Evolutionary conservation across 2,888 invertebrate species (phyloP).

Genomic region (Ophioninae sp.): DNA sequence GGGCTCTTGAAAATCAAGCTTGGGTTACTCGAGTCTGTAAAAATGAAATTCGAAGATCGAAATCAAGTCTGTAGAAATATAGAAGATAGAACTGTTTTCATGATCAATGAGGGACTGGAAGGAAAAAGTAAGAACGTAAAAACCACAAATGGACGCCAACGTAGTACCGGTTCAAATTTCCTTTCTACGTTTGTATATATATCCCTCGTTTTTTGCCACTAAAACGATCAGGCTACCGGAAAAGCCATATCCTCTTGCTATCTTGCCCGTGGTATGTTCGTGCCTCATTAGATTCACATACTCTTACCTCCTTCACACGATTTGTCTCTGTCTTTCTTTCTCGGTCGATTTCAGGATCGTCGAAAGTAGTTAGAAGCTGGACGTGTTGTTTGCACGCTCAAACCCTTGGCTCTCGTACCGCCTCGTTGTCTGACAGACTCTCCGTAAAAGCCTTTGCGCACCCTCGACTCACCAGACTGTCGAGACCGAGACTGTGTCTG

Average conservation of each 20-base stretch:
- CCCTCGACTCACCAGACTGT: constrained; percentile 47
- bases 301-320: constrained; percentile 43
- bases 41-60: too few relatives aligned
- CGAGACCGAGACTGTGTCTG: constrained; percentile 41
- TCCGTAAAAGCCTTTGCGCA: constrained; percentile 41
- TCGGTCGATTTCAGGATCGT: constrained; percentile 62
- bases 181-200: neutral
- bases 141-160: too few relatives aligned
- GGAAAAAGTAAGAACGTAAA: too few relatives aligned
- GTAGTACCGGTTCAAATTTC: too few relatives aligned
- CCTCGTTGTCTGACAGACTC: constrained; percentile 42
- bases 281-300: constrained; percentile 50
- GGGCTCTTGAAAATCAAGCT: neutral
- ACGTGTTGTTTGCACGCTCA: constrained; percentile 65
- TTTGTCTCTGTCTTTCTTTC: constrained; percentile 34
- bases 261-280: constrained; percentile 36
- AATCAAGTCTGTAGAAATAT: too few relatives aligned
- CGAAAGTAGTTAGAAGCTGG: constrained; percentile 62
- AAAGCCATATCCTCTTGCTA: constrained; percentile 25
- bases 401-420: constrained; percentile 41
- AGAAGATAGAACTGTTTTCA: too few relatives aligned
- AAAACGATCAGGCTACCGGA: constrained; percentile 30
- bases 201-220: constrained; percentile 17
- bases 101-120: too few relatives aligned
- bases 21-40: too few relatives aligned